These are phyloP conservation scores for Apodemia duryi DNA, from an alignment of 2,888 invertebrate species.

Conservation along the genomic window DNA sequence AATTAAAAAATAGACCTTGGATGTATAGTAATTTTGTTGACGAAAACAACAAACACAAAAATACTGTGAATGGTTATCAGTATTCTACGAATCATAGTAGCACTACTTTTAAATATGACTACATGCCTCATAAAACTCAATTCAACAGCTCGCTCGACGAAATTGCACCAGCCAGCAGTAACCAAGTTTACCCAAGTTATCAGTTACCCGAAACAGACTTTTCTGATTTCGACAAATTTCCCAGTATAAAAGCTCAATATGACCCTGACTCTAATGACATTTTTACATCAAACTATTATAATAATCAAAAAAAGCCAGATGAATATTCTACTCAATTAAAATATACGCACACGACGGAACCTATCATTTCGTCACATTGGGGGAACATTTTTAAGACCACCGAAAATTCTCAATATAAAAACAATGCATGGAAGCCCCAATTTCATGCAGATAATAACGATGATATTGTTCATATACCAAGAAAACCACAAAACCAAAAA, in stretches of 20 bases:
- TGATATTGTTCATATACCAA: constrained; percentile 62
- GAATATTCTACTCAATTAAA: constrained; percentile 50
- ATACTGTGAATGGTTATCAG: constrained; percentile 53
- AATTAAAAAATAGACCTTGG: constrained; percentile 50
- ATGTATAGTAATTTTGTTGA: constrained; percentile 40
- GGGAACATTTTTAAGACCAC: constrained; percentile 53
- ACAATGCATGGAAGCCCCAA: constrained; percentile 45
- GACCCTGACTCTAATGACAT: constrained; percentile 44
- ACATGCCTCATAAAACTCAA: constrained; percentile 48
- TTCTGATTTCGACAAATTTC: constrained; percentile 51
- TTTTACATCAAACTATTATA: constrained; percentile 34
- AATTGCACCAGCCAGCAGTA: constrained; percentile 57
- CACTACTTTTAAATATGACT: constrained; percentile 54
- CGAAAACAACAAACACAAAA: constrained; percentile 45
- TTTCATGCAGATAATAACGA: constrained; percentile 44
- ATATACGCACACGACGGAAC: constrained; percentile 46
- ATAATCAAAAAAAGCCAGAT: constrained; percentile 40
- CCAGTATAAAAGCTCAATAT: constrained; percentile 43
- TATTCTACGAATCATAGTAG: constrained; percentile 59
- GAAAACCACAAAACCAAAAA: constrained; percentile 35
- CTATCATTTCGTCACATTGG: constrained; percentile 54
- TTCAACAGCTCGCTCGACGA: constrained; percentile 49
- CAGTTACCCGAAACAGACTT: constrained; percentile 50
- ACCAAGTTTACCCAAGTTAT: constrained; percentile 50
- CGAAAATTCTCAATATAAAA: constrained; percentile 49